These are phyloP conservation scores for Pyrocoelia pectoralis DNA, from an alignment of 2,888 invertebrate species.

Conservation along the genomic window DNA sequence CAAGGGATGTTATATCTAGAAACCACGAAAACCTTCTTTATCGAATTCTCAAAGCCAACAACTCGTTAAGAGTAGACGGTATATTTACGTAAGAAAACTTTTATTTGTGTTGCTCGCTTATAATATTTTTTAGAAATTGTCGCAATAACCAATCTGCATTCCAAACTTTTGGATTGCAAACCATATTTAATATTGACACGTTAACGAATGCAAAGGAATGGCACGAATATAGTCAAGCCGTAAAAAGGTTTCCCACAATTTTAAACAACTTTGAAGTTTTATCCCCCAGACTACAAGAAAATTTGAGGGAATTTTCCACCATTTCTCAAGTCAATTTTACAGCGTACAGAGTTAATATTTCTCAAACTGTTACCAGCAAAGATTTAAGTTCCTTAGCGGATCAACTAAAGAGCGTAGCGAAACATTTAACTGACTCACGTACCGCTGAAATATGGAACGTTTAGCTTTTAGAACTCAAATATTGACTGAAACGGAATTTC, in stretches of 20 bases:
- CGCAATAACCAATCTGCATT: slow-evolving; percentile 77
- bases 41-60: slow-evolving; percentile 64
- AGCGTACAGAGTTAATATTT: slow-evolving; percentile 63
- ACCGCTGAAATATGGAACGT: slow-evolving; percentile 77
- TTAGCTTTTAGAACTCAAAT: slow-evolving; percentile 72
- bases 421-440: slow-evolving; percentile 73
- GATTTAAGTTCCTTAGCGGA: slow-evolving; percentile 72
- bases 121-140: slow-evolving; percentile 66
- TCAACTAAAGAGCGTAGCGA: slow-evolving; percentile 68
- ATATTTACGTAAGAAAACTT: slow-evolving; percentile 61
- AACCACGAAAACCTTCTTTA: slow-evolving; percentile 64
- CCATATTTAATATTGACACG: slow-evolving; percentile 73
- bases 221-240: slow-evolving; percentile 66
- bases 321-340: slow-evolving; percentile 70
- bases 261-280: slow-evolving; percentile 67
- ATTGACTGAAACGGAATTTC: slow-evolving; percentile 70
- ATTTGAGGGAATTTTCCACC: slow-evolving; percentile 66
- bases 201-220: slow-evolving; percentile 72
- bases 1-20: slow-evolving; percentile 69
- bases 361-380: slow-evolving; percentile 68
- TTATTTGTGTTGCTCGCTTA: neutral
- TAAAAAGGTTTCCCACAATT: slow-evolving; percentile 63
- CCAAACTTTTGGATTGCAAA: slow-evolving; percentile 74
- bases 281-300: slow-evolving; percentile 65
- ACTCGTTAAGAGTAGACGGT: slow-evolving; percentile 63